These are phyloP conservation scores for Rhopalosiphum padi DNA, from an alignment of 1,140 invertebrate species.

Conservation along the genomic window DNA sequence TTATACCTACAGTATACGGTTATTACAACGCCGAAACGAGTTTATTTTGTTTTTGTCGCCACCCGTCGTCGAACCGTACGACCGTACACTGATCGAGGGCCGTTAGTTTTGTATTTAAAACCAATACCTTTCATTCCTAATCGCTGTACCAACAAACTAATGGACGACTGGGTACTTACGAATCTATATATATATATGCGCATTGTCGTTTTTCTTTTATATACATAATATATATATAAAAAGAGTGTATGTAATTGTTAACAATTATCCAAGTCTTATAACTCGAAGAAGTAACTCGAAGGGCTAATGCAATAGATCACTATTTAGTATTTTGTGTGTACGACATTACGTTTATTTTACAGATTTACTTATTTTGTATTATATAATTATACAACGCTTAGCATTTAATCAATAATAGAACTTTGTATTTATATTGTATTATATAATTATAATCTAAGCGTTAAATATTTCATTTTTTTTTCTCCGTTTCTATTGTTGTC, in stretches of 20 bases:
- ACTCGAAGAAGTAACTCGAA: neutral
- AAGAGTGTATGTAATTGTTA: neutral
- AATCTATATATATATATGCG: neutral
- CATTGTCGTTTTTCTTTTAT: neutral
- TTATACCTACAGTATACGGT: neutral
- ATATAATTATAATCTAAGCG: no score
- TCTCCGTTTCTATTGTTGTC: no score
- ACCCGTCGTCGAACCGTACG: neutral
- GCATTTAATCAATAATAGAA: neutral
- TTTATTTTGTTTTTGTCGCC: slow-evolving; percentile 17
- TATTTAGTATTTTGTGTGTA: neutral
- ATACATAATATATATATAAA: neutral
- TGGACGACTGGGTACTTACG: neutral
- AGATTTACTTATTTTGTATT: neutral
- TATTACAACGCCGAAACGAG: slow-evolving; percentile 6
- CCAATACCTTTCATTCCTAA: neutral
- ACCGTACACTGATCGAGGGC: neutral
- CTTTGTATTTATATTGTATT: neutral
- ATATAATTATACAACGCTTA: neutral
- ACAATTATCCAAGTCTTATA: neutral
- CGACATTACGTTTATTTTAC: neutral
- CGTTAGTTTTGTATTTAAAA: slow-evolving; percentile 12
- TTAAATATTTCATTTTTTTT: no score
- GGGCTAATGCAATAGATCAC: neutral
- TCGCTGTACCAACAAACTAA: neutral